phyloP scores from a whole-genome alignment of 2,888 invertebrate species.

The Anoplius nigerrimus region DNA sequence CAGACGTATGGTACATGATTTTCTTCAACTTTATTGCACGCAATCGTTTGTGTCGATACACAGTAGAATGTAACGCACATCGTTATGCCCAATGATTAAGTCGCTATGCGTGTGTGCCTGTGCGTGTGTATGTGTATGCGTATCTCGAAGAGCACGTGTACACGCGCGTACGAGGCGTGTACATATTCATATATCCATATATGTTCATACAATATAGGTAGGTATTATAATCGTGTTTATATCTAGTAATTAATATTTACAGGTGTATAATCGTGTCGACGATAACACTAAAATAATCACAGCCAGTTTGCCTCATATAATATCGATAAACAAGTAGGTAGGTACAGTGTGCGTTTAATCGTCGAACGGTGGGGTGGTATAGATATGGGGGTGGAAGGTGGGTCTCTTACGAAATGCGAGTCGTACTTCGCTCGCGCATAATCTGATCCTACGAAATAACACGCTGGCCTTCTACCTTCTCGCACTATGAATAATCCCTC shows the following conservation, averaged over 20 bases:
- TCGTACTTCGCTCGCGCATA: too few relatives aligned
- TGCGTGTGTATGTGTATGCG: slow-evolving; percentile 1
- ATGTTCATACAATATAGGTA: slow-evolving; percentile 48
- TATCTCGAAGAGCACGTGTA: slow-evolving; percentile 15
- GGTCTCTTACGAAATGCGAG: too few relatives aligned
- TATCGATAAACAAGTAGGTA: slow-evolving; percentile 61
- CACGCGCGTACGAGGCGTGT: slow-evolving; percentile 14
- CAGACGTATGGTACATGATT: slow-evolving; percentile 28
- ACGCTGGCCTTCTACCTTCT: too few relatives aligned
- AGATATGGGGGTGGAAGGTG: too few relatives aligned
- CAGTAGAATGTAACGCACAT: slow-evolving; percentile 51
- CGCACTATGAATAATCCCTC: too few relatives aligned
- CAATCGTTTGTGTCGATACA: slow-evolving; percentile 63
- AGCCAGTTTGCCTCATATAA: slow-evolving; percentile 69
- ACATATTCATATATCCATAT: slow-evolving; percentile 45
- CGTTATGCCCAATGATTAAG: slow-evolving; percentile 48
- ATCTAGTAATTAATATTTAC: slow-evolving; percentile 42
- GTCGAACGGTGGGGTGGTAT: slow-evolving; percentile 16
- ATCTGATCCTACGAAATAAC: too few relatives aligned
- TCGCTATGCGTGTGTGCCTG: slow-evolving; percentile 54
- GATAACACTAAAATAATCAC: slow-evolving; percentile 71
- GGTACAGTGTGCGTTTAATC: slow-evolving; percentile 46
- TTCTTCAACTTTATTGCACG: slow-evolving; percentile 57
- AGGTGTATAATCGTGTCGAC: slow-evolving; percentile 49
- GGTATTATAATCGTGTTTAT: slow-evolving; percentile 9